A percentile compares a stretch with the other conserved stretches of the same genome.
Conservation (phyloP, 2,797 vertebrate species). For the Chelonia mydas region DNA sequence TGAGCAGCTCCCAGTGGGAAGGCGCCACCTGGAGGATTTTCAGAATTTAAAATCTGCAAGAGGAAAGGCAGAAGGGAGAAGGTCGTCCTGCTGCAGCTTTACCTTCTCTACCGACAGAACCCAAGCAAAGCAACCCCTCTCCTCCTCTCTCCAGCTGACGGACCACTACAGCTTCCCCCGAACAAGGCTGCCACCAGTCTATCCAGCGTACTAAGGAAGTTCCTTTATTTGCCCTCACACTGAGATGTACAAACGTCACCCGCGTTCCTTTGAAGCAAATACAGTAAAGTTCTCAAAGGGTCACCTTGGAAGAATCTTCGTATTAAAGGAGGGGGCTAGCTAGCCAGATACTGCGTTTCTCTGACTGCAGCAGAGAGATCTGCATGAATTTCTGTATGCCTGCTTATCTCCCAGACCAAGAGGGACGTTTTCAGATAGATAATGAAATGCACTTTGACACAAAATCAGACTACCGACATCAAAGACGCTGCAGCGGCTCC, state of each 20-base stretch:
- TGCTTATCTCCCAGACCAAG: too few relatives aligned
- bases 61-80: background rate
- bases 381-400: background rate
- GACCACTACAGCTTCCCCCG: background rate
- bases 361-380: background rate
- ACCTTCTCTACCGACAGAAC: rapidly evolving
- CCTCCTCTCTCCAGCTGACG: background rate
- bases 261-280: background rate
- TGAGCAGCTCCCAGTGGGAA: background rate
- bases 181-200: background rate
- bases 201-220: background rate
- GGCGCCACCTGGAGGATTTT: background rate
- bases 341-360: background rate
- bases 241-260: background rate
- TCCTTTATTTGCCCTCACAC: background rate
- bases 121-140: rapidly evolving
- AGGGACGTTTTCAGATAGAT: background rate
- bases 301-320: background rate
- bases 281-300: background rate
- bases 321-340: background rate
- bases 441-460: background rate
- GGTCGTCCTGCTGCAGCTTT: background rate
- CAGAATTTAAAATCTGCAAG: background rate
- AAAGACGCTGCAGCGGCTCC: too few relatives aligned
- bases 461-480: background rate